These are phyloP conservation scores for Ophion obscuratus DNA, from an alignment of 2,888 invertebrate species.

Conservation along the genomic window DNA sequence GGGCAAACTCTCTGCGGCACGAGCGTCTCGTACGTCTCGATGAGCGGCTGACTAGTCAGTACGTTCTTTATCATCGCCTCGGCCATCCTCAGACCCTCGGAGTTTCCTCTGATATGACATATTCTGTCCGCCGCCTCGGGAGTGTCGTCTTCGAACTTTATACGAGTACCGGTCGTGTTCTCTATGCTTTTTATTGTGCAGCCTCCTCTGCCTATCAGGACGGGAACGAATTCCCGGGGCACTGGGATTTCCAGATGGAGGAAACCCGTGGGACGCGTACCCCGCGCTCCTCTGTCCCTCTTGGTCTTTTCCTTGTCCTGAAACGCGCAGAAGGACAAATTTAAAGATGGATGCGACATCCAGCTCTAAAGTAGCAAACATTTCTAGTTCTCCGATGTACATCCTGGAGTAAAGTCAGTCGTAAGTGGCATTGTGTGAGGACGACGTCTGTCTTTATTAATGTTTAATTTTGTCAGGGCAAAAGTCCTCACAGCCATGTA, in stretches of 20 bases:
- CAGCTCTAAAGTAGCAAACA: no score
- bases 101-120: conserved; percentile 90
- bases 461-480: no score
- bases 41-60: conserved; percentile 88
- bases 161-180: conserved; percentile 88
- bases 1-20: conserved; percentile 89
- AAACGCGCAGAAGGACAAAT: background rate
- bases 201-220: conserved; percentile 91
- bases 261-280: conserved; percentile 1
- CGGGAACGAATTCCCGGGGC: conserved; percentile 87
- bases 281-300: conserved; percentile 46
- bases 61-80: conserved; percentile 89
- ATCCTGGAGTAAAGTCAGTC: no score
- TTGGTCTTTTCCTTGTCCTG: conserved; percentile 83
- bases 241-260: conserved; percentile 86
- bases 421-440: no score
- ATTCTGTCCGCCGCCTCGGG: conserved; percentile 86
- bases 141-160: conserved; percentile 85
- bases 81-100: conserved; percentile 89
- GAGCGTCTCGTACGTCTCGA: conserved; percentile 88
- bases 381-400: no score
- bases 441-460: no score
- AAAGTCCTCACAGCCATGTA: no score
- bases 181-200: conserved; percentile 91
- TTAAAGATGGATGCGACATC: no score